These are phyloP conservation scores for Lemur catta DNA, from an alignment of 2,797 vertebrate species.

Conservation along the genomic window DNA sequence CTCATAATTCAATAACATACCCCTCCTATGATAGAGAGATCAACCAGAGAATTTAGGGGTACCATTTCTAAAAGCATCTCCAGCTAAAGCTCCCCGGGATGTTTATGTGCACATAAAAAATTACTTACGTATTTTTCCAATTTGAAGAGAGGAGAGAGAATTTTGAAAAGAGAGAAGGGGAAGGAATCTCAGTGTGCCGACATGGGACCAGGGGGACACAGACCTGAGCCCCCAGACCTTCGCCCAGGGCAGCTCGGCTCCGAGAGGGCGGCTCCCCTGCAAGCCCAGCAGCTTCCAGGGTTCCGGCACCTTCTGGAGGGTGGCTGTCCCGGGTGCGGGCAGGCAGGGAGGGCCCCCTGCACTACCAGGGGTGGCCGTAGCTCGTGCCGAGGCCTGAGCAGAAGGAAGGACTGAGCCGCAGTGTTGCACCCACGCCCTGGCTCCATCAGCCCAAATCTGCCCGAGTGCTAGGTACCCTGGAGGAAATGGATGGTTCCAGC, in stretches of 20 bases:
- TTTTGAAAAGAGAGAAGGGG: not conserved
- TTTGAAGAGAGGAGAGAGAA: not conserved
- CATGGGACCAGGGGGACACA: rapidly evolving
- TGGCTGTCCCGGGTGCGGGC: not conserved
- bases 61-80: not conserved
- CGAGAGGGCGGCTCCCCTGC: not conserved
- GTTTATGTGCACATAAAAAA: not conserved
- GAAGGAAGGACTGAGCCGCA: not conserved
- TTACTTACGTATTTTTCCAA: not conserved
- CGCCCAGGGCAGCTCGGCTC: not conserved
- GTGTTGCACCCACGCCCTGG: rapidly evolving
- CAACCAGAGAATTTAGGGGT: not conserved
- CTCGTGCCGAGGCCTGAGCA: not conserved
- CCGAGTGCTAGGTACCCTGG: rapidly evolving
- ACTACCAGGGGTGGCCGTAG: rapidly evolving
- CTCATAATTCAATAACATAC: not conserved
- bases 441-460: too few species aligned
- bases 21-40: not conserved
- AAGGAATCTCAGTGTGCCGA: rapidly evolving
- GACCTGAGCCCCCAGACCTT: rapidly evolving
- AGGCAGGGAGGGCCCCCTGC: too few species aligned
- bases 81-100: not conserved
- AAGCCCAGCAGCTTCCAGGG: not conserved
- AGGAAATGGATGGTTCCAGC: too few species aligned
- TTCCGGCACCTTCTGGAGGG: rapidly evolving